Evolutionary conservation across 2,113 vertebrate species (phyloP).

Genomic region (Perccottus glenii): DNA sequence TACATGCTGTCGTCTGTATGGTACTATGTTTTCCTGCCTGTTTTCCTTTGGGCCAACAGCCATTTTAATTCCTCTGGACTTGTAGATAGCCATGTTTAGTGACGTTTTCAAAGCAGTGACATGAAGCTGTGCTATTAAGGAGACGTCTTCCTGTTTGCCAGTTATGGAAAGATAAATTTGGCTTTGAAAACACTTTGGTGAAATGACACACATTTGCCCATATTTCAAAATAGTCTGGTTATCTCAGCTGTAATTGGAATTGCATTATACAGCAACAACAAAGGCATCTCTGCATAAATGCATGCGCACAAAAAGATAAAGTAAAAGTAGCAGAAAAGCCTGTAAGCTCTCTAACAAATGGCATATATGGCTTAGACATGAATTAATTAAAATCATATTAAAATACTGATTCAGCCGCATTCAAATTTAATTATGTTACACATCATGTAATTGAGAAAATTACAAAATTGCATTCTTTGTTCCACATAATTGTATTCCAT

Average conservation of each 20-base stretch:
- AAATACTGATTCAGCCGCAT: slow-evolving; percentile 61
- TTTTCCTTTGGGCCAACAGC: slow-evolving; percentile 10
- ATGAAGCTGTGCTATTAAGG: slow-evolving; percentile 22
- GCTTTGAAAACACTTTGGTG: slow-evolving; percentile 18
- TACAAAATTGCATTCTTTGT: slow-evolving; percentile 61
- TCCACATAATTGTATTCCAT: slow-evolving; percentile 62
- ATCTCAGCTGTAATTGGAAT: slow-evolving; percentile 16
- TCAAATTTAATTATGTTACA: slow-evolving; percentile 67
- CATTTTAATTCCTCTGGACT: slow-evolving; percentile 7
- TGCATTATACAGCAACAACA: slow-evolving; percentile 13
- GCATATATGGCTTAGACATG: slow-evolving; percentile 42
- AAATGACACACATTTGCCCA: slow-evolving; percentile 16
- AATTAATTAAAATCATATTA: slow-evolving; percentile 62
- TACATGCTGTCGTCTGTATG: not conserved
- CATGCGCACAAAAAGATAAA: slow-evolving; percentile 8
- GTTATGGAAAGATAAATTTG: slow-evolving; percentile 18
- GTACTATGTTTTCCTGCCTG: slow-evolving; percentile 16
- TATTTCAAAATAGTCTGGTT: slow-evolving; percentile 30
- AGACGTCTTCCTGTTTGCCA: slow-evolving; percentile 14
- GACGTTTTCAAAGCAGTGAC: slow-evolving; percentile 11
- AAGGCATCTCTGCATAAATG: slow-evolving; percentile 7
- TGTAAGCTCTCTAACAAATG: slow-evolving; percentile 47
- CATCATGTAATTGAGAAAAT: slow-evolving; percentile 60
- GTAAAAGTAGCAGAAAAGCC: slow-evolving; percentile 36
- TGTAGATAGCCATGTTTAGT: slow-evolving; percentile 30